phyloP scores from a whole-genome alignment of 2,113 vertebrate genomes.

The Herpailurus yagouaroundi region DNA sequence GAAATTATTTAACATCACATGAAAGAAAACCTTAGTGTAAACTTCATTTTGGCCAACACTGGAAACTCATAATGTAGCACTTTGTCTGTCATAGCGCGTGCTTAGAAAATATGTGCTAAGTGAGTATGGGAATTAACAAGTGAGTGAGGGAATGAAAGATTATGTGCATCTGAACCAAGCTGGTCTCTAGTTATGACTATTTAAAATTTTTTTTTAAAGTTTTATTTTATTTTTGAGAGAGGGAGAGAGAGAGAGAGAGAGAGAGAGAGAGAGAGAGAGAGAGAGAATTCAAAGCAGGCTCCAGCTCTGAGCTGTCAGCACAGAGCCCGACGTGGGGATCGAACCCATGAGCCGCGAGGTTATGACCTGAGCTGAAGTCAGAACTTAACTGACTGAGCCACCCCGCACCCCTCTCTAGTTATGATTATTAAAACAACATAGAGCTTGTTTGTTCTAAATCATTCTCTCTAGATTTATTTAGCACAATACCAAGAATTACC shows the following conservation, averaged over 20 bases:
- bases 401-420: neutral
- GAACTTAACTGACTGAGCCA: too few relatives aligned
- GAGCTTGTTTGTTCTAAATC: slow-evolving; percentile 3
- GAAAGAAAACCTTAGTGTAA: neutral
- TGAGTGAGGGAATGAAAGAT: neutral
- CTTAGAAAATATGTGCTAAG: neutral
- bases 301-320: too few relatives aligned
- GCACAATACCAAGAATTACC: slow-evolving; percentile 53
- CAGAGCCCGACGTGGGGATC: too few relatives aligned
- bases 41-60: neutral
- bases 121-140: neutral
- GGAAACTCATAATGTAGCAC: neutral
- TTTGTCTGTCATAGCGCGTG: neutral
- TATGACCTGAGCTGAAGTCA: too few relatives aligned
- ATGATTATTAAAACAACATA: neutral
- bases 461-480: slow-evolving; percentile 54
- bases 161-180: neutral
- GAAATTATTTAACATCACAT: neutral
- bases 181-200: neutral
- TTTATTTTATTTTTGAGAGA: too few relatives aligned
- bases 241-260: too few relatives aligned
- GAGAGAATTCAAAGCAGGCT: too few relatives aligned
- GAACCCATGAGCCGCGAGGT: too few relatives aligned
- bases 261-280: too few relatives aligned
- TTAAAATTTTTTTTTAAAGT: neutral